Conservation (phyloP, 2,797 vertebrate species). For the Heterohyrax brucei region DNA sequence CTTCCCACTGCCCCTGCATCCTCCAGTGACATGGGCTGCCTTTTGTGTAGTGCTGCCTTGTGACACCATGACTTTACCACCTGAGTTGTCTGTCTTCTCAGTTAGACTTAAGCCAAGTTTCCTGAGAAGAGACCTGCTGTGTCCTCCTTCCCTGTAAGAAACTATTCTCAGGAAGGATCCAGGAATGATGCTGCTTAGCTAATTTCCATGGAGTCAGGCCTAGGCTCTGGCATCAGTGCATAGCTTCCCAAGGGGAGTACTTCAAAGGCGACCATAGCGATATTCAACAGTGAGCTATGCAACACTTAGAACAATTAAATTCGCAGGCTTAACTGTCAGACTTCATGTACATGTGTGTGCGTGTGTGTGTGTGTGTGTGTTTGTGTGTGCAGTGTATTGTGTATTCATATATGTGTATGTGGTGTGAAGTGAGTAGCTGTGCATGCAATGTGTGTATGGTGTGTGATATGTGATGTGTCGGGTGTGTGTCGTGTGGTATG, state of each 20-base stretch:
- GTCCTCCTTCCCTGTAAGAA: background rate
- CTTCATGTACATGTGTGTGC: no score
- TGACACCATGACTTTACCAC: background rate
- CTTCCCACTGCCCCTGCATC: background rate
- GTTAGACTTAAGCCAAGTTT: background rate
- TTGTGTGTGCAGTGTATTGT: background rate
- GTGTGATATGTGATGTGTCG: background rate
- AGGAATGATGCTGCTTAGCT: no score
- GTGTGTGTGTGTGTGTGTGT: background rate
- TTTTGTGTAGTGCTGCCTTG: background rate
- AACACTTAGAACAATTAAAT: no score
- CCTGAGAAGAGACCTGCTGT: background rate
- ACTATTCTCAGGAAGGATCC: background rate
- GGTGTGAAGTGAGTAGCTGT: background rate
- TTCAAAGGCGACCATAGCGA: no score
- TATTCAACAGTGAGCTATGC: no score
- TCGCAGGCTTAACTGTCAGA: no score
- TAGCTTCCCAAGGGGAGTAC: no score
- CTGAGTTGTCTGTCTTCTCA: no score
- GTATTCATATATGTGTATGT: background rate
- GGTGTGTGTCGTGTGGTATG: background rate
- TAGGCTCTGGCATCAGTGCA: no score
- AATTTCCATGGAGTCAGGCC: background rate
- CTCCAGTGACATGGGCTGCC: fast-evolving
- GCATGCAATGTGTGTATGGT: background rate